A percentile compares a stretch with the other conserved stretches of the same genome.
phyloP scores from a whole-genome alignment of 53 echinoderm and acorn worm species.

The Echinometra lucunter region DNA sequence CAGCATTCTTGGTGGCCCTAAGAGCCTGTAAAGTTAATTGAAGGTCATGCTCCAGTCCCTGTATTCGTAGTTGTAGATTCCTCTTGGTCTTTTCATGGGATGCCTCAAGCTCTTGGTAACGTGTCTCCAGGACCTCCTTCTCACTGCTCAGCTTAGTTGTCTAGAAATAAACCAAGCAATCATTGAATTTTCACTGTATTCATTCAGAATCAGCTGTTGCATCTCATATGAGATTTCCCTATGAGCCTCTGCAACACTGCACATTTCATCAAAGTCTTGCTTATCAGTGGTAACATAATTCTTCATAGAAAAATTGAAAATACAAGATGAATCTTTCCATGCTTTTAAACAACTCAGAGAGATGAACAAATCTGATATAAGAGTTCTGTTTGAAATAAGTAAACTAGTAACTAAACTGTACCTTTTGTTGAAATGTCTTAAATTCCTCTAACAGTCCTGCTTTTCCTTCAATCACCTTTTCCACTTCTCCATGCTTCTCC shows the following conservation, averaged over 20 bases:
- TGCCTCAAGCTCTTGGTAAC: slow-evolving; percentile 55
- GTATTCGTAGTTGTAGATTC: slow-evolving; percentile 70
- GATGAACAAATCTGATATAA: too few species aligned
- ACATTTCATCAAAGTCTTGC: too few species aligned
- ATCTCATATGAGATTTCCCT: neutral
- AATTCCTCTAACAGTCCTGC: slow-evolving; percentile 73
- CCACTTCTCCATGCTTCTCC: slow-evolving; percentile 74
- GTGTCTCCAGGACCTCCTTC: slow-evolving; percentile 69
- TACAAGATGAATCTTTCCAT: too few species aligned
- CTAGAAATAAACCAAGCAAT: neutral
- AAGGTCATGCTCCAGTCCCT: slow-evolving; percentile 82
- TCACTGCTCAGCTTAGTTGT: slow-evolving; percentile 46
- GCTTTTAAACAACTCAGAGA: too few species aligned
- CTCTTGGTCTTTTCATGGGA: slow-evolving; percentile 63
- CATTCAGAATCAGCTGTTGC: neutral
- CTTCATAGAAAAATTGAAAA: too few species aligned
- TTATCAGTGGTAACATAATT: too few species aligned
- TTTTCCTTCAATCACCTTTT: slow-evolving; percentile 73
- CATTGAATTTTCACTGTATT: neutral
- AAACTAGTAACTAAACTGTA: too few species aligned
- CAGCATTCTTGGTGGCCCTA: slow-evolving; percentile 74
- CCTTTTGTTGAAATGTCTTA: slow-evolving; percentile 74
- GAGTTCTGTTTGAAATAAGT: too few species aligned
- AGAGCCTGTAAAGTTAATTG: slow-evolving; percentile 74
- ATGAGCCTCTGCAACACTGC: neutral